Evolutionary conservation across 2,797 vertebrate species (phyloP).

Genomic region (Rallus crepitans): DNA sequence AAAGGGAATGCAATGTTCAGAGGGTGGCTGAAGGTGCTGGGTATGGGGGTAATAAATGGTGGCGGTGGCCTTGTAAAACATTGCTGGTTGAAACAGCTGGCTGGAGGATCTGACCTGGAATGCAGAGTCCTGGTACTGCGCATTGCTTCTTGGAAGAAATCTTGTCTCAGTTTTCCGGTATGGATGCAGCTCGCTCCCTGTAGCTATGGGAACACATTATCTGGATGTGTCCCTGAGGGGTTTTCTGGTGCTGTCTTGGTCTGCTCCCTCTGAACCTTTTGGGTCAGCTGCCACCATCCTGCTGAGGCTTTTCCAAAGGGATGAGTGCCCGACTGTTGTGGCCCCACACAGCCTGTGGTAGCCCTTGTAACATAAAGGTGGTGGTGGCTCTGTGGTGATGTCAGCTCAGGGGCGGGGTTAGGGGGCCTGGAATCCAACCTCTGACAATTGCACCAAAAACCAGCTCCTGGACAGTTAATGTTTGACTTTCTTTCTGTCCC

Average conservation of each 20-base stretch:
- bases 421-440: neutral
- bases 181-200: neutral
- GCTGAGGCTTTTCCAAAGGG: neutral
- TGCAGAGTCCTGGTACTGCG: neutral
- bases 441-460: neutral
- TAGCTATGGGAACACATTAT: neutral
- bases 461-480: neutral
- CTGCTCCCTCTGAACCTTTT: neutral
- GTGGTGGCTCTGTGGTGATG: neutral
- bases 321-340: neutral
- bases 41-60: neutral
- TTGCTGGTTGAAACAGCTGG: neutral
- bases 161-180: neutral
- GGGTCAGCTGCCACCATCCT: neutral
- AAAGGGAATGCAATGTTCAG: neutral
- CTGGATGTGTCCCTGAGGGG: neutral
- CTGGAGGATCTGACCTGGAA: neutral
- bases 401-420: neutral
- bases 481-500: neutral
- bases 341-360: neutral
- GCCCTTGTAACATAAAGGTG: neutral
- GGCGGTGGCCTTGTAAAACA: rapidly evolving
- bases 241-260: neutral
- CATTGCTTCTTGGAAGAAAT: neutral
- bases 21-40: neutral